phyloP scores from a whole-genome alignment of 1,140 invertebrate genomes.

The Caenorhabditis latens region DNA sequence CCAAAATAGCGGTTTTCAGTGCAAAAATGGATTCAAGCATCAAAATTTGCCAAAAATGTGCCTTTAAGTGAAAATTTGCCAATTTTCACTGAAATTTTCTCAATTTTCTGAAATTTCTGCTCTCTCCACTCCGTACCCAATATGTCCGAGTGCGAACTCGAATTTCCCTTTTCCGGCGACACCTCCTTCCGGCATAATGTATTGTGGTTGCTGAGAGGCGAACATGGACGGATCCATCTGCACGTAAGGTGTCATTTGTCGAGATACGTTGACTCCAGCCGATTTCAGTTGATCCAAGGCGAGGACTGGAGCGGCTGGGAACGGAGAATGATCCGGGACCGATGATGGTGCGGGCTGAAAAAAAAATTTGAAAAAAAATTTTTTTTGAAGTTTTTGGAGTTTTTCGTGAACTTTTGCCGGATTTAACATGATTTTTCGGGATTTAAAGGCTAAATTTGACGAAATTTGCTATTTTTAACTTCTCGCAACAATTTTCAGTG shows the following conservation, averaged over 20 bases:
- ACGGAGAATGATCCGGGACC: constrained; percentile 16
- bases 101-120: background rate
- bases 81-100: background rate
- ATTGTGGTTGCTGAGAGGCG: constrained; percentile 63
- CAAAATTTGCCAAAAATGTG: too few species aligned
- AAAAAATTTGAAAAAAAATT: too few species aligned
- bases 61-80: too few species aligned
- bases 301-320: constrained; percentile 61
- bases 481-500: too few species aligned
- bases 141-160: constrained; percentile 69
- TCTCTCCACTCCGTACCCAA: constrained; percentile 32
- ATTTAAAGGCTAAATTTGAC: too few species aligned
- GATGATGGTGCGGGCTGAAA: constrained; percentile 26
- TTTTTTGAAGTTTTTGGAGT: background rate
- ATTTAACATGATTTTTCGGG: too few species aligned
- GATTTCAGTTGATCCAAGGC: constrained; percentile 67
- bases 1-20: too few species aligned
- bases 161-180: constrained; percentile 61
- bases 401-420: too few species aligned
- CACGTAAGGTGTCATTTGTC: constrained; percentile 68
- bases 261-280: constrained; percentile 60
- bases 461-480: too few species aligned
- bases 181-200: constrained; percentile 67
- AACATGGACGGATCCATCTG: constrained; percentile 70
- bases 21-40: too few species aligned